phyloP scores from a whole-genome alignment of 1,140 invertebrate genomes.

The Solen grandis region DNA sequence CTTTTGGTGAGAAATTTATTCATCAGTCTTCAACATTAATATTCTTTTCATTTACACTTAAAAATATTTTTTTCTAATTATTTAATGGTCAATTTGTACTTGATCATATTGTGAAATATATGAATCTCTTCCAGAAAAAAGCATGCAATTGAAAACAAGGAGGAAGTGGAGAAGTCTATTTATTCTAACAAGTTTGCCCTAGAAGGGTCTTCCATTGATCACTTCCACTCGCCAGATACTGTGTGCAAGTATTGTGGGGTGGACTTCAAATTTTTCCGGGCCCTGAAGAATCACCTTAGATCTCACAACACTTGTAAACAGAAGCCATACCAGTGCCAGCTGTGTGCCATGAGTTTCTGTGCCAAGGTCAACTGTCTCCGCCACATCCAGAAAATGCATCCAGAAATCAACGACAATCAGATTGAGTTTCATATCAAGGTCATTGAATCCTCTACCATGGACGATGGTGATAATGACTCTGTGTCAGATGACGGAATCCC shows the following conservation, averaged over 20 bases:
- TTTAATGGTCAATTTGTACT: too few relatives aligned
- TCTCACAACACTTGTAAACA: slow-evolving; percentile 79
- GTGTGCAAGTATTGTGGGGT: slow-evolving; percentile 81
- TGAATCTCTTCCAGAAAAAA: slow-evolving; percentile 85
- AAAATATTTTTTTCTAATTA: too few relatives aligned
- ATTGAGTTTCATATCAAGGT: slow-evolving; percentile 69
- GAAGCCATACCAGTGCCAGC: slow-evolving; percentile 80
- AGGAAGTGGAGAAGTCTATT: slow-evolving; percentile 92
- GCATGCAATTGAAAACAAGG: slow-evolving; percentile 90
- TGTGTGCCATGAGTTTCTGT: slow-evolving; percentile 80
- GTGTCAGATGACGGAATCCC: slow-evolving; percentile 52
- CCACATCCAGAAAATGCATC: slow-evolving; percentile 81
- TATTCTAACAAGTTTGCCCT: slow-evolving; percentile 89
- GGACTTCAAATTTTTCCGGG: slow-evolving; percentile 81
- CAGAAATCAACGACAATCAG: slow-evolving; percentile 73
- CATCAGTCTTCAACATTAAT: too few relatives aligned
- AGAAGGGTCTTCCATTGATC: slow-evolving; percentile 84
- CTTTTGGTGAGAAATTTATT: too few relatives aligned
- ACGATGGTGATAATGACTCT: slow-evolving; percentile 58
- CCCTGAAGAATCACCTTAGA: slow-evolving; percentile 80
- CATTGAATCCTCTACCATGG: slow-evolving; percentile 58
- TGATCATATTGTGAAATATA: too few relatives aligned
- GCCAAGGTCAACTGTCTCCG: slow-evolving; percentile 81
- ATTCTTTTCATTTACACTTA: too few relatives aligned
- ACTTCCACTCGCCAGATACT: slow-evolving; percentile 77